phyloP scores from a whole-genome alignment of 2,797 vertebrate species.

The Microhierax caerulescens region DNA sequence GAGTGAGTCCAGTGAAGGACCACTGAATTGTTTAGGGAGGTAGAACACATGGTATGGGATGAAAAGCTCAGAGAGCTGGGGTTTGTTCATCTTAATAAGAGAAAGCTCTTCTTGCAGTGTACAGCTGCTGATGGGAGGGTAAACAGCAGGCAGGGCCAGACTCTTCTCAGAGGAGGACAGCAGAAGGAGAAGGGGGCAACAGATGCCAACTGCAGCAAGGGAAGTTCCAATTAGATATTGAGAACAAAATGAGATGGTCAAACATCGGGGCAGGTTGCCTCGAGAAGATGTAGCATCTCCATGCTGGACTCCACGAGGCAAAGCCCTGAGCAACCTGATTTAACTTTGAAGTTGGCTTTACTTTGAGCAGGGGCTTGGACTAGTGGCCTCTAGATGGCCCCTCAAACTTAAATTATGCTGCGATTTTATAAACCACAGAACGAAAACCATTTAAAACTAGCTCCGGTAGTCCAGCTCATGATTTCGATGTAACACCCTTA shows the following conservation, averaged over 20 bases:
- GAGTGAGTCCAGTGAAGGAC: background rate
- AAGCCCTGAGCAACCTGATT: background rate
- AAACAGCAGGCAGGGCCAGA: background rate
- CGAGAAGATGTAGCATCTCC: background rate
- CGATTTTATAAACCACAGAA: background rate
- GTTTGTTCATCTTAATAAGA: background rate
- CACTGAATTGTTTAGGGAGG: background rate
- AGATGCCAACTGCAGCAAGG: background rate
- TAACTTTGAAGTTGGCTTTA: background rate
- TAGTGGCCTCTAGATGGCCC: background rate
- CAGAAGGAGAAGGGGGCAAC: background rate
- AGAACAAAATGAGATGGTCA: background rate
- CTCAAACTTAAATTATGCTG: background rate
- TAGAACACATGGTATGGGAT: background rate
- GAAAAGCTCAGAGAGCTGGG: background rate
- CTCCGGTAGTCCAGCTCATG: background rate
- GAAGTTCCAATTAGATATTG: background rate
- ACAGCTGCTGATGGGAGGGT: background rate
- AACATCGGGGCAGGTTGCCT: background rate
- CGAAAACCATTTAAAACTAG: background rate
- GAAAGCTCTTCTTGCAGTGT: background rate
- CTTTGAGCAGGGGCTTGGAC: background rate
- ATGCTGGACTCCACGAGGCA: background rate
- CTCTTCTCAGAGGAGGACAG: background rate
- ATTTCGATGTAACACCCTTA: background rate